Evolutionary conservation across 2,113 vertebrate species (phyloP), one percentile per base, ranked within the genome.

Genomic region (Corvus moneduloides): DNA sequence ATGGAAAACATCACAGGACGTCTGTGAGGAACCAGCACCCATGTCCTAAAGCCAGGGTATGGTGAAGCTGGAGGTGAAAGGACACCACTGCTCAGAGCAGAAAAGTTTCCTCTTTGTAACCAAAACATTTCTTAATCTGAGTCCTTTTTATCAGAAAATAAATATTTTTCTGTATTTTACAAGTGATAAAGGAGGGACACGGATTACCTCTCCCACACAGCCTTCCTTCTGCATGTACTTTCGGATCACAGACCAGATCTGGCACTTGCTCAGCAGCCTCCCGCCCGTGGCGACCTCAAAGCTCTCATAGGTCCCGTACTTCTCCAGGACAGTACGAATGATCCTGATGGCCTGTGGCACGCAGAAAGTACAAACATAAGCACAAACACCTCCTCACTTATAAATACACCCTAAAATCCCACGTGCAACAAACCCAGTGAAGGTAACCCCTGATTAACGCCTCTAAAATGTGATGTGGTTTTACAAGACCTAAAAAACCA

Each of bases 161-260:
- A 63, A 10, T 7, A 59, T 30, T 84, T 62, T 62, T 32, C 39
- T 46, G 67, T 24, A 13, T 43, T 75, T 85, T 12, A 44, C 12
- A 8, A 49, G 84, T 0, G 0, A 54, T 33, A 62, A 66, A 49
- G 35, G 68, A 46, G 58, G 61, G 61, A 10, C 3, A 16, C 1
- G 0, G 76, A 52, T 98, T 97, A 99, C 99, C 99, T 99, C 99
- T 74, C 99, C 99, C 19, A 98, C 98, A 11, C 99, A 99, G 96
- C 98, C 98, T 91, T 99, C 99, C 92, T 99, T 99, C 97, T 99
- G 99, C 98, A 99, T 98, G 94, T 99, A 99, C 95, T 98, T 99
- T 56, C 99, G 98, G 32, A 99, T 98, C 3, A 98, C 93, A 0
- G 99, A 98, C 99, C 99, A 99, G 81, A 99, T 99, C 87, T 99